A percentile compares a stretch with the other conserved stretches of the same genome.
Conservation (phyloP, 2,113 vertebrate species). For the Mionectes macconnelli region DNA sequence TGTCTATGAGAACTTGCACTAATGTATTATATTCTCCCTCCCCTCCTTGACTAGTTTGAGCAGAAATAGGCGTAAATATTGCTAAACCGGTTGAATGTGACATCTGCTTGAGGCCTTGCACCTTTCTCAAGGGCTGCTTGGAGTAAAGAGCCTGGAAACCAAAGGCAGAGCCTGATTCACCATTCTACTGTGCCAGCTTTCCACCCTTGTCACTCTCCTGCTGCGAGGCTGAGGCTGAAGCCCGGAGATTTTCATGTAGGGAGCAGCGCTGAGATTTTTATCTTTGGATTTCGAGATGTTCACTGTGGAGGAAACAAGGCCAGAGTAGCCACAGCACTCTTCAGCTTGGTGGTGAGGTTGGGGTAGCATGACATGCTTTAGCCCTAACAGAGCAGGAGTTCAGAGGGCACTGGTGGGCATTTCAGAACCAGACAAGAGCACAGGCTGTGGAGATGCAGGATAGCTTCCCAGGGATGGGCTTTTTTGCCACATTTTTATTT, state of each 20-base stretch:
- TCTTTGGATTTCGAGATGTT: not conserved
- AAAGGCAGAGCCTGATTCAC: conserved; percentile 46
- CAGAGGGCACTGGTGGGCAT: not conserved
- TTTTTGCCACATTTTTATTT: not conserved
- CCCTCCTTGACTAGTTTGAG: not conserved
- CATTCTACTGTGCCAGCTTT: conserved; percentile 26
- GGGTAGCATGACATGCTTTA: not conserved
- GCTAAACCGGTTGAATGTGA: conserved; percentile 53
- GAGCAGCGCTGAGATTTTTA: not conserved
- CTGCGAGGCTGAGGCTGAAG: not conserved
- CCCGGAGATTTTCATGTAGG: not conserved
- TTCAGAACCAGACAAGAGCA: not conserved
- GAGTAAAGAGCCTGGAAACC: conserved; percentile 49
- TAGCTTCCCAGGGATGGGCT: not conserved
- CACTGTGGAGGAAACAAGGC: not conserved
- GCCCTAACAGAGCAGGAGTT: not conserved
- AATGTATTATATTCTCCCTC: not conserved
- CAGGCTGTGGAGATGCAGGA: not conserved
- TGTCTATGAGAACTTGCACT: conserved; percentile 48
- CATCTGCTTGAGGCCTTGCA: conserved; percentile 28
- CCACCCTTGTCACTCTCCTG: conserved; percentile 5
- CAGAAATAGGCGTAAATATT: conserved; percentile 27
- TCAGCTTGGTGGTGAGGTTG: not conserved
- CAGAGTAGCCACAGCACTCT: not conserved
- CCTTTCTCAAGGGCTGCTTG: conserved; percentile 50